Evolutionary conservation across 2,113 vertebrate genomes (phyloP).

Genomic region (Diadophis punctatus): DNA sequence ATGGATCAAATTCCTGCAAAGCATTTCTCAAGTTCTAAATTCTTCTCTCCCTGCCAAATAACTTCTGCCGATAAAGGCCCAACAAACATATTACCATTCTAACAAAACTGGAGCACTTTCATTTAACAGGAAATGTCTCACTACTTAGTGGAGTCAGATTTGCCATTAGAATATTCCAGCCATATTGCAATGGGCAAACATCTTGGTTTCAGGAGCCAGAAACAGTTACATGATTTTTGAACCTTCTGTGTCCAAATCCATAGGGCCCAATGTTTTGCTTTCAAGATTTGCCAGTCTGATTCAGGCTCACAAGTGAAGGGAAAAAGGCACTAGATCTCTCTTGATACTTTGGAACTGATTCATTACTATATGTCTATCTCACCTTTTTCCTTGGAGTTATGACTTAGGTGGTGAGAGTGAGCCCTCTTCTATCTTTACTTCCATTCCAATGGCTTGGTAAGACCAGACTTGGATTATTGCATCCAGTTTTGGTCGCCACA

Average conservation of each 20-base stretch:
- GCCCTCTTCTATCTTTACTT: background rate
- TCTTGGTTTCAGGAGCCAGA: background rate
- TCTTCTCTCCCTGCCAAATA: background rate
- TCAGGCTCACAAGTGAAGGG: background rate
- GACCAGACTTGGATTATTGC: background rate
- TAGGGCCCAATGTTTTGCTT: background rate
- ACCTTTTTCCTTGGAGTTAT: background rate
- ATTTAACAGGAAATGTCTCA: background rate
- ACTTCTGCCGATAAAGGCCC: conserved; percentile 3
- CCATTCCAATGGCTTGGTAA: background rate
- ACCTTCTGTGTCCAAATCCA: background rate
- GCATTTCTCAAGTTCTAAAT: background rate
- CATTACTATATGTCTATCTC: background rate
- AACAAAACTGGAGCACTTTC: background rate
- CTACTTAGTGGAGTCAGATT: background rate
- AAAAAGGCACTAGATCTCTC: background rate
- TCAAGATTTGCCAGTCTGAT: background rate
- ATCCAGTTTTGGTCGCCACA: background rate
- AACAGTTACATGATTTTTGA: background rate
- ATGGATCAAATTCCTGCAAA: conserved; percentile 8
- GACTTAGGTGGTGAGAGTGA: background rate
- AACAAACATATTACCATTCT: background rate
- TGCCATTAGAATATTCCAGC: background rate
- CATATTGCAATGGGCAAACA: background rate
- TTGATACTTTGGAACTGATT: background rate